Evolutionary conservation across 2,888 invertebrate genomes (phyloP), one percentile per base, ranked within the genome.

Genomic region (Nemotelus pantherinus): DNA sequence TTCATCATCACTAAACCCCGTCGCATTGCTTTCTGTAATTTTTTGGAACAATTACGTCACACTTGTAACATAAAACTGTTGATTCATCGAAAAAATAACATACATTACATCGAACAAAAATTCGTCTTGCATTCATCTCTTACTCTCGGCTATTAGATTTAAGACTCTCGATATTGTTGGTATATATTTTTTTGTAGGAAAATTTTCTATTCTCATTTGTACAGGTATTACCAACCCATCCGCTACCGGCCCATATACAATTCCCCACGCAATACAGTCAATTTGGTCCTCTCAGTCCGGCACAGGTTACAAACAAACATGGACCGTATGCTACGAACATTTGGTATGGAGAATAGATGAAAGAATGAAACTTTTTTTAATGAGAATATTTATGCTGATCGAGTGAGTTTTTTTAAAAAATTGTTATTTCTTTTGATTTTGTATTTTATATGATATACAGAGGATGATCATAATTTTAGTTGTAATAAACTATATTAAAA

Each of bases 231-330:
- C 90, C 93, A 79, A 90, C 91, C 71, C 94, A 94, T 87, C 94
- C 94, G 65, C 87, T 94, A 83, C 94, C 94, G 80, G 94, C 94
- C 6, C 95, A 95, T 86, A 91, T 94, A 87, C 94, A 93, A 85
- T 93, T 93, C 84, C 92, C 92, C 77, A 90, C 92, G 45, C 91
- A 92, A 82, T 91, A 91, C 83, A 90, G 87, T 83, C 88, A 88
- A 83, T 87, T 87, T 83, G 87, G 86, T 80, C 88, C 88, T 68
- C 81, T 88, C 58, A 87, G 88, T 84, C 88, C 88, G 79, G 87
- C 87, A 53, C 87, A 87, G 83, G 87, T 88, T 82, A 84, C 86
- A 80, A 87, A 83, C 83, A 88, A 88, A 80, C 87, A 88, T 83
- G 86, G 85, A 81, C 88, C 86, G 81, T 87, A 86, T 82, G 86